These are phyloP conservation scores for Cyclina sinensis DNA, from an alignment of 1,140 invertebrate genomes.

Conservation along the genomic window DNA sequence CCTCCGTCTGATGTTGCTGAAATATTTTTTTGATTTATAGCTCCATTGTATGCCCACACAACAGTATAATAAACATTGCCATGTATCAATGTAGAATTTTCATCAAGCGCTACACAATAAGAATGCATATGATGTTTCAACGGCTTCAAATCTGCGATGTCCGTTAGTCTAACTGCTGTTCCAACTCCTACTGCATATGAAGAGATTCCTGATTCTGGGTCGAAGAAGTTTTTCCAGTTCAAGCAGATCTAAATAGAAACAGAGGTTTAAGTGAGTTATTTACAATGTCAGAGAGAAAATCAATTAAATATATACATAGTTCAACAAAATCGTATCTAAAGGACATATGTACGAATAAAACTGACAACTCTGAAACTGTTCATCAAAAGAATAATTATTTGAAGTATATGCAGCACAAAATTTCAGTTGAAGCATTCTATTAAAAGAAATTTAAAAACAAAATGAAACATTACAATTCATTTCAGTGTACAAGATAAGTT, in stretches of 20 bases:
- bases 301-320: no score
- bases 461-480: no score
- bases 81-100: slow-evolving; percentile 32
- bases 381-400: no score
- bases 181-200: slow-evolving; percentile 53
- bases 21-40: slow-evolving; percentile 17
- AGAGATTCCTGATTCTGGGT: slow-evolving; percentile 71
- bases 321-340: no score
- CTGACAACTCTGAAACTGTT: no score
- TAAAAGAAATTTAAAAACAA: no score
- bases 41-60: slow-evolving; percentile 58
- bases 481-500: no score
- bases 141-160: neutral
- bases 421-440: no score
- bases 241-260: slow-evolving; percentile 66
- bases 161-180: slow-evolving; percentile 8
- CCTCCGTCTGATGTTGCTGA: slow-evolving; percentile 53
- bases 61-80: slow-evolving; percentile 36
- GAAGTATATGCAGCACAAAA: no score
- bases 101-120: neutral
- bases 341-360: no score
- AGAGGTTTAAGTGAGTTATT: no score
- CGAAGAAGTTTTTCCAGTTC: slow-evolving; percentile 73
- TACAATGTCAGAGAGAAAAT: no score
- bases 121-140: neutral